A percentile compares a stretch with the other conserved stretches of the same genome.
These are phyloP conservation scores for Aphelenchoides besseyi DNA, from an alignment of 1,140 invertebrate species.

Conservation along the genomic window DNA sequence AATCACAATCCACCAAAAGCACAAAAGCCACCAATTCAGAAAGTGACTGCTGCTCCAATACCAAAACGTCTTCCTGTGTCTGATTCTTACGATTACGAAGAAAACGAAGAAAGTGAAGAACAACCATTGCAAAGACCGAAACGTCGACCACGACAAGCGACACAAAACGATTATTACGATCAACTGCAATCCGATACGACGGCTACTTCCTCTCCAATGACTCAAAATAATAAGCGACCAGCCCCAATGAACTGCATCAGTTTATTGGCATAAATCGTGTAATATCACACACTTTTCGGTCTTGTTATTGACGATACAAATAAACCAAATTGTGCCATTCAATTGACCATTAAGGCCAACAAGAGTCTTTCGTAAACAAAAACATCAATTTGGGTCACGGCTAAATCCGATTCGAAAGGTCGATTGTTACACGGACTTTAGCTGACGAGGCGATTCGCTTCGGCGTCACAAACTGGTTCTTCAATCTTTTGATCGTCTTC, in stretches of 20 bases:
- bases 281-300: neutral
- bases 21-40: neutral
- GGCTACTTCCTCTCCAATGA: neutral
- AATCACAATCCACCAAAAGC: neutral
- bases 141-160: neutral
- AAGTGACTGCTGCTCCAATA: no score
- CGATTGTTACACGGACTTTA: no score
- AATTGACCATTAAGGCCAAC: neutral
- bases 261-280: neutral
- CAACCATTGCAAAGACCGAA: neutral
- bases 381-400: no score
- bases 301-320: neutral
- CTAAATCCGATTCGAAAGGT: no score
- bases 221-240: no score
- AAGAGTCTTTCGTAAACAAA: neutral
- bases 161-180: conserved; percentile 12
- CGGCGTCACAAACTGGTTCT: neutral
- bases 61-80: neutral
- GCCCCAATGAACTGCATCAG: neutral
- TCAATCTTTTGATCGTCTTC: neutral
- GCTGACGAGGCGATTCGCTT: neutral
- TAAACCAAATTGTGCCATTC: neutral
- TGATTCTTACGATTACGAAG: neutral
- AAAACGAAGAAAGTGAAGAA: conserved; percentile 5
- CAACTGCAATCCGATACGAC: neutral